Evolutionary conservation across 2,888 invertebrate species (phyloP).

Genomic region (Eumerus sabulonum): DNA sequence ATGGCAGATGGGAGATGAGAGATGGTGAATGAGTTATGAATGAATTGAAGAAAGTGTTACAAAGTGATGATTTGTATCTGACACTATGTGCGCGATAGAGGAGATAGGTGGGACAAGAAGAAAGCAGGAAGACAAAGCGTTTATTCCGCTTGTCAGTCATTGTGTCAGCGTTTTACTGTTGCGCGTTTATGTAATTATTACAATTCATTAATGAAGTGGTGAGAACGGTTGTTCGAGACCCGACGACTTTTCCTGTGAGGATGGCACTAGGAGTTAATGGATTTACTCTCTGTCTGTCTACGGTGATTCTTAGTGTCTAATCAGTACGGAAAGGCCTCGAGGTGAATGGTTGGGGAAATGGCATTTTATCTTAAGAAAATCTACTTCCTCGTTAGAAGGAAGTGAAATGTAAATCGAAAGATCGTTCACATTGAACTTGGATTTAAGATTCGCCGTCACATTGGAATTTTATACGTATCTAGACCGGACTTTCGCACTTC

Average conservation of each 20-base stretch:
- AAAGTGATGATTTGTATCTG: conserved; percentile 50
- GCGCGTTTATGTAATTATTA: conserved; percentile 25
- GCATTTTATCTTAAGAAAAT: no score
- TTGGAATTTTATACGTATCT: conserved; percentile 10
- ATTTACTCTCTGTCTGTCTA: neutral
- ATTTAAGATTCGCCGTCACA: no score
- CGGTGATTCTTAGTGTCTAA: no score
- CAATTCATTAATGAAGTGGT: conserved; percentile 32
- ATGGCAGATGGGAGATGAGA: neutral
- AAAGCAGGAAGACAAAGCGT: conserved; percentile 5
- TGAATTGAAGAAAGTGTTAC: conserved; percentile 58
- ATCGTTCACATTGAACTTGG: no score
- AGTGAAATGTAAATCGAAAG: no score
- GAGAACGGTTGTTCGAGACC: conserved; percentile 9
- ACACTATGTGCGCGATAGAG: neutral
- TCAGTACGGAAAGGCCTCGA: no score
- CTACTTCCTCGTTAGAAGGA: no score
- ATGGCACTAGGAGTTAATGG: neutral
- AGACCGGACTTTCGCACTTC: conserved; percentile 38
- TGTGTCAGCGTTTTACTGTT: conserved; percentile 26
- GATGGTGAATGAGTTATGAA: conserved; percentile 47
- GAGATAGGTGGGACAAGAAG: no score
- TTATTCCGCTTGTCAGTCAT: conserved; percentile 35
- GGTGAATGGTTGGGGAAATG: no score
- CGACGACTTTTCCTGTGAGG: neutral